Evolutionary conservation across 2,888 invertebrate genomes (phyloP).

Genomic region (Torymus texanus): DNA sequence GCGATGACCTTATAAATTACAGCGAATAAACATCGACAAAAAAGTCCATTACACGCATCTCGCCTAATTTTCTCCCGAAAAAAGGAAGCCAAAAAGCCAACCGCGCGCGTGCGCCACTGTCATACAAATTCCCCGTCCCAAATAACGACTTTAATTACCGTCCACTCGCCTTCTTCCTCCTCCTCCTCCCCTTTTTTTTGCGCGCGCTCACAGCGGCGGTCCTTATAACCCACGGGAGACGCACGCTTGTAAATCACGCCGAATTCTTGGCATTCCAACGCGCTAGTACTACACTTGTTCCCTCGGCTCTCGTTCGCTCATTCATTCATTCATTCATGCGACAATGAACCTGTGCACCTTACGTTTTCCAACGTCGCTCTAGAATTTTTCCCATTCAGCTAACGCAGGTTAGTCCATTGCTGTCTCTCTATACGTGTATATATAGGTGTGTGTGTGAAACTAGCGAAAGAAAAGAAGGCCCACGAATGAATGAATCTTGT

Average conservation of each 20-base stretch:
- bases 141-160: conserved; percentile 47
- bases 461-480: conserved; percentile 56
- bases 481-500: too few relatives aligned
- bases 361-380: conserved; percentile 62
- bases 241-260: conserved; percentile 64
- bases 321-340: conserved; percentile 67
- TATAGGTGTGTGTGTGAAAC: conserved; percentile 24
- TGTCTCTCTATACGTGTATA: too few relatives aligned
- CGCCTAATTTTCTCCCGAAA: conserved; percentile 2
- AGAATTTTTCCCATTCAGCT: conserved; percentile 60
- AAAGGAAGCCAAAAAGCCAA: not conserved
- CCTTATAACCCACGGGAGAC: not conserved
- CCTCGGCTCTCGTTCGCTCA: conserved; percentile 43
- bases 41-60: not conserved
- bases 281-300: conserved; percentile 71
- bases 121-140: conserved; percentile 4
- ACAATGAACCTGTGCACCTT: conserved; percentile 71
- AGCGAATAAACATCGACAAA: too few relatives aligned
- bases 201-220: not conserved
- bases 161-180: not conserved
- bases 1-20: too few relatives aligned
- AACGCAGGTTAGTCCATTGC: too few relatives aligned
- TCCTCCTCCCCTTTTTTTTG: conserved; percentile 8
- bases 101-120: not conserved
- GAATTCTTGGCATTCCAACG: conserved; percentile 66